Conservation (phyloP, 1,140 invertebrate species). For the Helicoverpa armigera region DNA sequence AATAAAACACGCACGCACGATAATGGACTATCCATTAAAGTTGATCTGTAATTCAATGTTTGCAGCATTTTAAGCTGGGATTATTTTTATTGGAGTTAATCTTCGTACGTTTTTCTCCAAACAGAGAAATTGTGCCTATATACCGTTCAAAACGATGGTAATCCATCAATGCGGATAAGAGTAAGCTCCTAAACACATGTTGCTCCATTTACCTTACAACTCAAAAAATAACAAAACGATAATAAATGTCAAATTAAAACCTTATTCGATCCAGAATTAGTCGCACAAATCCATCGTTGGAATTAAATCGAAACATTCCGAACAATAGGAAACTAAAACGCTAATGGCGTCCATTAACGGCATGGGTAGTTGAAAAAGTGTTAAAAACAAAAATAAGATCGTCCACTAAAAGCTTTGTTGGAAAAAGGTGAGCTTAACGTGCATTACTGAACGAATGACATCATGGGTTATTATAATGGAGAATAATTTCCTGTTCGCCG, state of each 20-base stretch:
- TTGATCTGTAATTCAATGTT: slow-evolving; percentile 20
- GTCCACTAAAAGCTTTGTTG: slow-evolving; percentile 60
- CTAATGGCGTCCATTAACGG: slow-evolving; percentile 67
- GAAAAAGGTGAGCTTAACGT: slow-evolving; percentile 62
- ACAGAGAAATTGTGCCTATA: slow-evolving; percentile 1
- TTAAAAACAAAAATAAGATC: slow-evolving; percentile 62
- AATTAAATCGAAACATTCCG: slow-evolving; percentile 48
- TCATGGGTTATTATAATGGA: slow-evolving; percentile 75
- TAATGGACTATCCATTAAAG: slow-evolving; percentile 9
- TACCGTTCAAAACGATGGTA: slow-evolving; percentile 25
- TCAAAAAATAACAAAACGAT: background rate
- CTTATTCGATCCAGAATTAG: slow-evolving; percentile 1
- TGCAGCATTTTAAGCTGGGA: slow-evolving; percentile 18
- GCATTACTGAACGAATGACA: slow-evolving; percentile 66
- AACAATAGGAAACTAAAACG: slow-evolving; percentile 49
- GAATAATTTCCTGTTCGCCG: slow-evolving; percentile 76
- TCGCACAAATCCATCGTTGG: background rate
- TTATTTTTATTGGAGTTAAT: slow-evolving; percentile 11
- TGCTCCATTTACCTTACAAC: background rate
- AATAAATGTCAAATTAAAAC: slow-evolving; percentile 17
- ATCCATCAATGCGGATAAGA: slow-evolving; percentile 33
- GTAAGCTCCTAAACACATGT: background rate
- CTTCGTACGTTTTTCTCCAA: background rate
- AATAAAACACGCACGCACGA: background rate
- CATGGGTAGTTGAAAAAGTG: slow-evolving; percentile 62